Base-by-base conservation (phyloP, 2,797 vertebrate species). In the Muscicapa striata region DNA sequence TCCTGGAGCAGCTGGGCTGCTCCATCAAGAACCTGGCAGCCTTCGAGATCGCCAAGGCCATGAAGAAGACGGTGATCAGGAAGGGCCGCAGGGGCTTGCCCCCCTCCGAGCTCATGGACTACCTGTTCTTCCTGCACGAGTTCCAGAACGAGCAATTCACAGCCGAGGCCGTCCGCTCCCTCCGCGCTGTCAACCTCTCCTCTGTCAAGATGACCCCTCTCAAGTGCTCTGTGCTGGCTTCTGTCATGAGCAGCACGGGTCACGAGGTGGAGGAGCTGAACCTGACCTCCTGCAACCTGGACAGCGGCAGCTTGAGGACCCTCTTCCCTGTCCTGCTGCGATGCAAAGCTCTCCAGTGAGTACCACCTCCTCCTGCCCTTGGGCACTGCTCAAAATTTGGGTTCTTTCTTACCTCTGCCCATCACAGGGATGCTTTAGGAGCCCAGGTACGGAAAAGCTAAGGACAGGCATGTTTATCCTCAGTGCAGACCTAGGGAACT, bases 111-210 rank as follows among this genome's bases (percentile, higher is more conserved):
- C 97, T 99, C 84, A 98, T 99, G 98, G 99, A 99, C 94, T 98
- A 99, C 63, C 98, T 99, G 61, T 98, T 99, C 87, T 98, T 99
- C 68, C 98, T 99, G 36, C 99, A 99, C 0, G 99, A 99, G 98
- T 99, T 99, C 96, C 99, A 99, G 97, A 99, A 99, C 32, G 98
- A 99, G 80, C 97, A 98, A 72, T 98, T 99, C 94, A 98, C 98
- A 0, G 98, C 98, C 0, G 98, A 99, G 93, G 98, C 99, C 66
- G 43, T 99, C 76, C 95, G 97, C 64, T 98, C 98, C n/a, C 98
- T 99, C 74, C 98, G 96, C 67, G 83, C 93, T 48, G 97, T 99
- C 96, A 96, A 98, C 83, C 98, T 99, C 77, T 96, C 97, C 2
- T 98, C 98, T 0, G 97, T 99, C 87, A 98, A 98, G 59, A 99